phyloP scores from a whole-genome alignment of 2,888 invertebrate genomes.

The Pilophorus perplexus region DNA sequence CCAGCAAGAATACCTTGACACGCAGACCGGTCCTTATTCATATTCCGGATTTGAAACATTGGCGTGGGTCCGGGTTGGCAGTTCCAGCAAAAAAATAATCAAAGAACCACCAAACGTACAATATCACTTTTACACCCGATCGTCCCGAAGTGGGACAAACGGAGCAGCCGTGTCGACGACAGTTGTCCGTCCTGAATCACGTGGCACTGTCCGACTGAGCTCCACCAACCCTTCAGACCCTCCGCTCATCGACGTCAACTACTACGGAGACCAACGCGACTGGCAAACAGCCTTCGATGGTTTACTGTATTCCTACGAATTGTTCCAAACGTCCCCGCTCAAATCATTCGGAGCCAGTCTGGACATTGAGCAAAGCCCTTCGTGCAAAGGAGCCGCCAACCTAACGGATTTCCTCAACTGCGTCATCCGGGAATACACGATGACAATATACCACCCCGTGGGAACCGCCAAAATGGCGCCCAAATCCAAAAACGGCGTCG shows the following conservation, averaged over 20 bases:
- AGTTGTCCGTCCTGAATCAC: constrained; percentile 58
- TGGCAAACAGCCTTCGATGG: constrained; percentile 61
- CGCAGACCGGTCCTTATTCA: constrained; percentile 15
- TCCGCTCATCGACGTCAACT: constrained; percentile 67
- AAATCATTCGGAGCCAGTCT: constrained; percentile 56
- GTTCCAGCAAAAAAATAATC: background rate
- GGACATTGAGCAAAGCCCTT: background rate
- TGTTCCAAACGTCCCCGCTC: constrained; percentile 61
- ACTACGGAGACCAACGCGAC: constrained; percentile 63
- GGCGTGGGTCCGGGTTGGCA: constrained; percentile 13
- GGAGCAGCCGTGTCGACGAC: constrained; percentile 1
- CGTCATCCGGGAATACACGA: constrained; percentile 60
- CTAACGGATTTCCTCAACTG: constrained; percentile 66
- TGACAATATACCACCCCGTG: constrained; percentile 64
- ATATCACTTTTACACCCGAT: constrained; percentile 5
- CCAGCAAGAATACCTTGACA: constrained; percentile 6
- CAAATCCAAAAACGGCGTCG: constrained; percentile 62
- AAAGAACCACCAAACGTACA: constrained; percentile 29
- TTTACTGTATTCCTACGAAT: constrained; percentile 58
- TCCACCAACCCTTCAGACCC: constrained; percentile 62
- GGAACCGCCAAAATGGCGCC: constrained; percentile 74
- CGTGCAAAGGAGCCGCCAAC: constrained; percentile 60
- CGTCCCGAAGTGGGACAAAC: background rate
- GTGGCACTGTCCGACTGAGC: constrained; percentile 63
- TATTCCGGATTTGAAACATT: constrained; percentile 22